Base-by-base conservation (phyloP, 37 sponge, comb jelly and placozoan genomes). In the Aplysina aerophoba region DNA sequence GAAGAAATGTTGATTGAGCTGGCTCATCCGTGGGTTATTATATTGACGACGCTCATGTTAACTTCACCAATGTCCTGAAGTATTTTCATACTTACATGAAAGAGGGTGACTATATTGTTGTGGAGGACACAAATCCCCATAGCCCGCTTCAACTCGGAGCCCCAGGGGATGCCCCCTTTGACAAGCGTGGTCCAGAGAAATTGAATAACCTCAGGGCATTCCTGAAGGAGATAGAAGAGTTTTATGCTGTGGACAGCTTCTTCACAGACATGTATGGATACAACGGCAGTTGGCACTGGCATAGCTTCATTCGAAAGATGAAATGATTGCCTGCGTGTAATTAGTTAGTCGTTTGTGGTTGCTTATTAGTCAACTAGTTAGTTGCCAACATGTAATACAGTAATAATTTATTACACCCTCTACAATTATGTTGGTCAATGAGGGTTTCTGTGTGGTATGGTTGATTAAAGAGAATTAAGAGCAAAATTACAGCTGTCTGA, bases 231-330 rank as follows among this genome's bases (percentile, higher is more conserved):
- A 21, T 37, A 22, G 34, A 50, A 36, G 63, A 77, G 40, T 50
- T 35, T 8, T 85, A 78, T 65, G 77, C 78, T 41, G 86, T 85
- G 39, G 86, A 85, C 64, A 78, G 61, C 28, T 78, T 77, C 79
- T 78, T 78, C n/a, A 85, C 86, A 0, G 86, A 85, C 24, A 21
- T 85, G 39, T 77, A 53, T 24, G 86, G 86, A 25, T 85, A 85
- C 33, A 85, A 85, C 31, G 68, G 35, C 0, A 85, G 35, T 25
- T 56, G 38, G 37, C 56, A 85, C 24, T 73, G 77, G 86, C 77
- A 85, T 54, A 44, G 77, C 3, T 64, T 65, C 67, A 39, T 83
- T 50, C 8, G 84, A 37, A 61, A 53, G 65, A 83, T 83, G 84
- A 61, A 36, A 17, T 64, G 54, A 40, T 56, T n/a, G 25, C 65